Evolutionary conservation across 1,140 invertebrate species (phyloP).

Genomic region (Phenacoccus solenopsis): DNA sequence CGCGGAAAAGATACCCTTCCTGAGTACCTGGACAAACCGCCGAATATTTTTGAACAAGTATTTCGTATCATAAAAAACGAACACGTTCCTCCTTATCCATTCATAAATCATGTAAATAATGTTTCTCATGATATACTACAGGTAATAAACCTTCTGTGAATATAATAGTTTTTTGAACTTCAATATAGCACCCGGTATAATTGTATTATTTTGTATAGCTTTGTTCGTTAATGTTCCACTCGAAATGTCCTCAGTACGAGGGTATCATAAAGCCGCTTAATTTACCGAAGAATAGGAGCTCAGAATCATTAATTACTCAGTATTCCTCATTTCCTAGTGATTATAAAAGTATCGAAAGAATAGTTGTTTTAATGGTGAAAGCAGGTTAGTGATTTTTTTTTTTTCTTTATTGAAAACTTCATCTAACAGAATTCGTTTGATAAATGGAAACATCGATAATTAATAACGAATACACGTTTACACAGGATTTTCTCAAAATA

Average conservation of each 20-base stretch:
- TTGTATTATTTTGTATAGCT: not conserved
- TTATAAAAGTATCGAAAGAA: not conserved
- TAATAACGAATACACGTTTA: not conserved
- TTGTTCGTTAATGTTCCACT: not conserved
- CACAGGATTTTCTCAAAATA: constrained; percentile 48
- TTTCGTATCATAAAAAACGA: constrained; percentile 44
- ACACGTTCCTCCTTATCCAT: constrained; percentile 46
- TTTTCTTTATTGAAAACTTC: no score
- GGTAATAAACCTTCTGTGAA: constrained; percentile 34
- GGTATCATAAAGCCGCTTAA: not conserved
- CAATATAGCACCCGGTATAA: not conserved
- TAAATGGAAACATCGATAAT: not conserved
- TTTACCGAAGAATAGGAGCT: not conserved
- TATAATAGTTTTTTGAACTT: not conserved
- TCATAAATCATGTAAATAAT: constrained; percentile 36
- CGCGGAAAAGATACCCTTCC: not conserved
- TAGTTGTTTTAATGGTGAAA: not conserved
- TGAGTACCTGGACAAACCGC: constrained; percentile 38
- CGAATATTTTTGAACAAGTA: constrained; percentile 55
- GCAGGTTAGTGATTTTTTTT: not conserved
- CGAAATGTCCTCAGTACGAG: not conserved
- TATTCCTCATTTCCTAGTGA: constrained; percentile 3
- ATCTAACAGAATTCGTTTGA: no score
- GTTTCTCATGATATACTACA: constrained; percentile 57
- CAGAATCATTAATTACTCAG: not conserved